Percentiles rank a stretch among this genome's conserved stretches.
These are phyloP conservation scores for Cliona cf. orientalis DNA, from an alignment of 37 sponge, comb jelly and placozoan genomes.

Conservation along the genomic window DNA sequence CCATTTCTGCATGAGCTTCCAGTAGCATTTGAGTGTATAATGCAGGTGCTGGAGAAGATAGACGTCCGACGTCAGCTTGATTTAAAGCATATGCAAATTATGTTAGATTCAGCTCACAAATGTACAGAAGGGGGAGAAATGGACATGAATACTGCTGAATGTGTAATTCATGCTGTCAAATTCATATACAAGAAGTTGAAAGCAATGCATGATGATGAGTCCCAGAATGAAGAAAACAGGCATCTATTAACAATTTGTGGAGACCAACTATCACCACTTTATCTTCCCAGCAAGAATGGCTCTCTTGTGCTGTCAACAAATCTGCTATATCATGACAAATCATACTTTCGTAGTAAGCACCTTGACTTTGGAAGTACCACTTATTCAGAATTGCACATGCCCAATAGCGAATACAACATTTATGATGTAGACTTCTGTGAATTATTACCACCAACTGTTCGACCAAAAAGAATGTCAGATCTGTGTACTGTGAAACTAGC, in stretches of 20 bases:
- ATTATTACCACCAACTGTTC: neutral
- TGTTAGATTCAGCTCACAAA: neutral
- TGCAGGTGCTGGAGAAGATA: slow-evolving; percentile 6
- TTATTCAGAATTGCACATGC: neutral
- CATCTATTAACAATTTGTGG: too few species aligned
- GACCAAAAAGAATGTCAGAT: neutral
- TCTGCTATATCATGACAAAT: neutral
- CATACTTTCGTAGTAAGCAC: neutral
- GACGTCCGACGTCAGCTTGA: slow-evolving; percentile 3
- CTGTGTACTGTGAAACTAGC: neutral
- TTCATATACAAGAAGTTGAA: neutral
- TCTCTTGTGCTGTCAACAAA: neutral
- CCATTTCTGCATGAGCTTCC: slow-evolving; percentile 53
- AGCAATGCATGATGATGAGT: neutral
- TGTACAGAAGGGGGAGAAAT: neutral
- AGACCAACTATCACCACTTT: neutral
- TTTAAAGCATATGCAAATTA: slow-evolving; percentile 1
- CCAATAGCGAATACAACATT: neutral
- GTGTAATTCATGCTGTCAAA: neutral
- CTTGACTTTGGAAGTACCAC: too few species aligned
- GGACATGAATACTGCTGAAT: neutral
- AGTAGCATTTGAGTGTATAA: neutral
- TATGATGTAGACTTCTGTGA: neutral
- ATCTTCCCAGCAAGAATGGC: neutral
- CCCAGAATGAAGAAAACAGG: too few species aligned